Conservation (phyloP, 2,888 invertebrate species). For the Gerris lacustris region DNA sequence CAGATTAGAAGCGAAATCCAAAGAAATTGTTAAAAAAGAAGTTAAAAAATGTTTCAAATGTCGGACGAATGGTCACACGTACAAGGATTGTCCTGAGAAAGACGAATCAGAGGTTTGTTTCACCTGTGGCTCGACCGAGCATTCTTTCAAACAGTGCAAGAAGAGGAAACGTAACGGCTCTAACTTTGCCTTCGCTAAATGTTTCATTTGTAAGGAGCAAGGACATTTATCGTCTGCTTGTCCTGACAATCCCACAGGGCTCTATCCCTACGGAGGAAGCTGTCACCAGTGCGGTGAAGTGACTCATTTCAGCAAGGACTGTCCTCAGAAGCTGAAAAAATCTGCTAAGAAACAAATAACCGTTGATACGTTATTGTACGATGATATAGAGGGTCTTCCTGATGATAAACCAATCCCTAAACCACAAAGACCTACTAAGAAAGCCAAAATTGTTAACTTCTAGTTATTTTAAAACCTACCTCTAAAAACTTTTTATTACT, state of each 20-base stretch:
- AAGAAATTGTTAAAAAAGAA: background rate
- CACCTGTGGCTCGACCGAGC: slow-evolving; percentile 83
- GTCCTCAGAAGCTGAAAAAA: slow-evolving; percentile 43
- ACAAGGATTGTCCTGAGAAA: slow-evolving; percentile 67
- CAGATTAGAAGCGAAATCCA: background rate
- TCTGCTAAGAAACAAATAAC: slow-evolving; percentile 10
- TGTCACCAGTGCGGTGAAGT: slow-evolving; percentile 75
- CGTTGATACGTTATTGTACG: background rate
- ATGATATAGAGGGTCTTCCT: background rate
- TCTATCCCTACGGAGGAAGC: slow-evolving; percentile 74
- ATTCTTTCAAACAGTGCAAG: slow-evolving; percentile 61
- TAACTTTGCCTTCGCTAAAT: slow-evolving; percentile 62
- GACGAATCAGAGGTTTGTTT: slow-evolving; percentile 64
- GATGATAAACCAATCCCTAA: background rate
- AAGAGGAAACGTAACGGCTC: slow-evolving; percentile 48
- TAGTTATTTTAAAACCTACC: background rate
- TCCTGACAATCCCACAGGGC: slow-evolving; percentile 72
- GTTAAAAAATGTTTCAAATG: slow-evolving; percentile 56
- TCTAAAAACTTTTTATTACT: too few relatives aligned
- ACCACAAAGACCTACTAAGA: background rate
- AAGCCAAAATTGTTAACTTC: background rate
- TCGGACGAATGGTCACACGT: slow-evolving; percentile 61
- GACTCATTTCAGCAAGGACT: slow-evolving; percentile 70
- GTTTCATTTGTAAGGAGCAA: slow-evolving; percentile 76
- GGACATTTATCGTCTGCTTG: slow-evolving; percentile 82